phyloP scores from a whole-genome alignment of 2,888 invertebrate genomes.

The Drosophila aldrichi region DNA sequence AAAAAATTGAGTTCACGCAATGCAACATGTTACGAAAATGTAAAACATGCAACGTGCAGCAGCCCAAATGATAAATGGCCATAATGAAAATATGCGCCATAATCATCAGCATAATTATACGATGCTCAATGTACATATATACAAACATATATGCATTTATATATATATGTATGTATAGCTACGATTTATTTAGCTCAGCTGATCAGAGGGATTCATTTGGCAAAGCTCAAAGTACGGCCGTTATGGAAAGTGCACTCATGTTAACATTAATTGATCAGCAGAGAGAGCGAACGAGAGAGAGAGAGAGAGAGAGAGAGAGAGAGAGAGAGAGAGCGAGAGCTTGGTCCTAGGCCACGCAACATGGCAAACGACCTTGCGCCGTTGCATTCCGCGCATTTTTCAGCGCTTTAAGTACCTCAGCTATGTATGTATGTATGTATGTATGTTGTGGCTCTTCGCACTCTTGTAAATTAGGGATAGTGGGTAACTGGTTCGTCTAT shows the following conservation, averaged over 20 bases:
- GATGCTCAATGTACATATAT: not conserved
- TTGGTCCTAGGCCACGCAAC: constrained; percentile 28
- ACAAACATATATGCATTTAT: not conserved
- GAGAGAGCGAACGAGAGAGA: constrained; percentile 16
- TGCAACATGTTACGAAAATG: constrained; percentile 64
- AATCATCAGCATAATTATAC: constrained; percentile 62
- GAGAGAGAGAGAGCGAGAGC: not conserved
- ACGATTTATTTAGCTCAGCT: constrained; percentile 18
- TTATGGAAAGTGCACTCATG: constrained; percentile 52
- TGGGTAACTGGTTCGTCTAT: constrained; percentile 47
- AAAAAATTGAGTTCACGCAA: constrained; percentile 53
- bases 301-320: constrained; percentile 15
- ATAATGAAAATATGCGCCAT: constrained; percentile 54
- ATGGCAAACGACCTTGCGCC: constrained; percentile 74
- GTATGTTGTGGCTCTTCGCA: constrained; percentile 73
- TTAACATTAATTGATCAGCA: constrained; percentile 76
- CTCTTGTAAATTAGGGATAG: constrained; percentile 70
- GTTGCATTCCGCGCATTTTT: constrained; percentile 81
- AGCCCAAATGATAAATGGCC: constrained; percentile 63
- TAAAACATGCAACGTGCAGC: constrained; percentile 64
- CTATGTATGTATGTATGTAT: too few species aligned
- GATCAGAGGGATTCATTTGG: constrained; percentile 29
- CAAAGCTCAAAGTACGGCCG: constrained; percentile 50
- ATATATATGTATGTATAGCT: not conserved
- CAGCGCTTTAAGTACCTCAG: constrained; percentile 73